Percentiles rank a stretch among this genome's conserved stretches.
Evolutionary conservation across 1,140 invertebrate genomes (phyloP).

Genomic region (Octopus bimaculoides): DNA sequence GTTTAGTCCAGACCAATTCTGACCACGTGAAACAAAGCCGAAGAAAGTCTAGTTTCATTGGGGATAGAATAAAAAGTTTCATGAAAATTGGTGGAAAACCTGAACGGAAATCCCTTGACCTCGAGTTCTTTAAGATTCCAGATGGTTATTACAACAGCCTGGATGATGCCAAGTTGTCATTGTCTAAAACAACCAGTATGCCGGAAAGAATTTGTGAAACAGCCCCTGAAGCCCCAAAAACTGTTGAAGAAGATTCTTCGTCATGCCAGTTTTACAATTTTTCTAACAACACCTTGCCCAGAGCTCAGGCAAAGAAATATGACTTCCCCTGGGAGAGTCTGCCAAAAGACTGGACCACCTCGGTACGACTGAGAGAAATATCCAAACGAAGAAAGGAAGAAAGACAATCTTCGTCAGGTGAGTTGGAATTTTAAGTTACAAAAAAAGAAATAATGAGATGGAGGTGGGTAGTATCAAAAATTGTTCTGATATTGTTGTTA

Average conservation of each 20-base stretch:
- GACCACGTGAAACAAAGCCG: conserved; percentile 10
- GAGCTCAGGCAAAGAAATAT: conserved; percentile 39
- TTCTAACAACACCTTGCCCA: conserved; percentile 44
- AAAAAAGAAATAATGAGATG: no score
- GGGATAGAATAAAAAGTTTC: conserved; percentile 44
- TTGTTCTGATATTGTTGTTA: no score
- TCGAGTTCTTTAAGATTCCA: conserved; percentile 36
- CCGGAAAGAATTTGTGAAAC: conserved; percentile 26
- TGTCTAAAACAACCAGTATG: conserved; percentile 31
- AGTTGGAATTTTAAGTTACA: not conserved
- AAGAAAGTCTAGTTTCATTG: conserved; percentile 42
- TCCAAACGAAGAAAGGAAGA: conserved; percentile 46
- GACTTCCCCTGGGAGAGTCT: conserved; percentile 51
- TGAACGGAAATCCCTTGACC: conserved; percentile 45
- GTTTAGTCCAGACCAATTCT: not conserved
- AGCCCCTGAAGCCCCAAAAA: conserved; percentile 34
- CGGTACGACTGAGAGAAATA: conserved; percentile 50
- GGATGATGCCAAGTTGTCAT: conserved; percentile 15
- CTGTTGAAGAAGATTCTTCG: not conserved
- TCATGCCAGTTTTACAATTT: conserved; percentile 45
- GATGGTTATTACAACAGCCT: not conserved
- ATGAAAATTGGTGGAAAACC: conserved; percentile 29
- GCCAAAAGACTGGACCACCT: conserved; percentile 51
- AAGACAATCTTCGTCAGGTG: conserved; percentile 49
- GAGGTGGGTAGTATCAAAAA: no score